Evolutionary conservation across 2,888 invertebrate species (phyloP), one percentile per base, ranked within the genome.

Genomic region (Muscina levida): DNA sequence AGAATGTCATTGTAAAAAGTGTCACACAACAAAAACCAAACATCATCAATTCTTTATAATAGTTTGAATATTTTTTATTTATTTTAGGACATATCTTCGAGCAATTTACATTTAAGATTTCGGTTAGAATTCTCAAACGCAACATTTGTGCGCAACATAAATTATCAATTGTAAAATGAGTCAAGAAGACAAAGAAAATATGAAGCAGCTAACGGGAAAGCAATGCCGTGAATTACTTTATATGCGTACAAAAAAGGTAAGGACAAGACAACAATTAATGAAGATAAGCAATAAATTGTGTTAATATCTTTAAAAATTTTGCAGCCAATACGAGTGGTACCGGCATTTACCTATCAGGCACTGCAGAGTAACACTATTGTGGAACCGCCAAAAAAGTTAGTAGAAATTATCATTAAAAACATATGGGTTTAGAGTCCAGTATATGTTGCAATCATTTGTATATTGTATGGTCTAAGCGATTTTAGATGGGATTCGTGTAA

Each of bases 331-430:
- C 85, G 89, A 2, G 77, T 83, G 10, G 90, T 91, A 2, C 89
- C 91, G 0, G 87, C 90, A 1, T 90, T 90, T 68, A 88, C 91
- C 5, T 89, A 87, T 73, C 89, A 90, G 82, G 88, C 91, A 0
- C 70, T 89, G 46, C 90, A 89, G 75, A 84, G 80, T 24, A 88
- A 90, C 48, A 91, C 90, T 0, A 78, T 84, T 2, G 91, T 91
- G 0, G 84, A 83, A 46, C 89, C 89, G 0, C 91, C 90, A 1
- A 83, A 83, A 15, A 88, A 84, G 90, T 91, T 8, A 82, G 86
- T 83, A 56, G 8, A n/a, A n/a, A n/a, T n/a, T n/a, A n/a, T n/a
- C n/a, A n/a, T n/a, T n/a, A n/a, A n/a, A 51, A 5, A n/a, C 85
- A n/a, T 1, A 39, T 24, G 3, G 11, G 8, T 17, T 1, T n/a